Evolutionary conservation across 2,888 invertebrate genomes (phyloP), one percentile per base, ranked within the genome.

Genomic region (Hedychridium roseum): DNA sequence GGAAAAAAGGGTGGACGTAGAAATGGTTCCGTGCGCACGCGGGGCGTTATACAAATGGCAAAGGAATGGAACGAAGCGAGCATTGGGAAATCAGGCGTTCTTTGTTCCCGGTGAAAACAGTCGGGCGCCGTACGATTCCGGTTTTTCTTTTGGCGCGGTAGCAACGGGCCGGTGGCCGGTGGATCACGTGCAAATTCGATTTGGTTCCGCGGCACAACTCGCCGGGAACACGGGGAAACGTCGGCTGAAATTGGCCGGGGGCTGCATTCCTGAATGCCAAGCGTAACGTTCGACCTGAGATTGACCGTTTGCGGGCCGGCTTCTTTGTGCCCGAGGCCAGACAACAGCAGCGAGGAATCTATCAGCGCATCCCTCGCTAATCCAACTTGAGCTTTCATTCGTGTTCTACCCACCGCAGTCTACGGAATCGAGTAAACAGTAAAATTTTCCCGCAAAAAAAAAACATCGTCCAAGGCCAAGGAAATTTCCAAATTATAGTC

Each of bases 121-220:
- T n/a, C 34, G 41, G 27, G 27, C 15, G 45, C 34, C 15, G 40
- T 27, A 12, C 17, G 32, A 28, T 28, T 12, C 12, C 32, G 31
- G 38, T 44, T 43, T 35, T 41, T 45, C 40, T 21, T n/a, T n/a
- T n/a, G n/a, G n/a, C n/a, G n/a, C n/a, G 18, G 11, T 23, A 18
- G 4, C 26, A 4, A 6, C 17, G 34, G 11, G 14, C 23, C 27
- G 28, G n/a, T n/a, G n/a, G n/a, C n/a, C n/a, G n/a, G n/a, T n/a
- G n/a, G 30, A 54, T 57, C 57, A 54, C 57, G 54, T 46, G 42
- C 34, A 54, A 54, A 58, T 50, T 56, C 50, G 50, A 60, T 55
- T 50, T 52, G 30, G 46, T 27, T 32, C 23, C 39, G 11, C 27
- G 37, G 39, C 27, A 17, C 32, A 26, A n/a, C 17, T 28, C 41